A percentile compares a stretch with the other conserved stretches of the same genome.
Evolutionary conservation across 2,113 vertebrate species (phyloP).

Genomic region (Oreocharis arfaki): DNA sequence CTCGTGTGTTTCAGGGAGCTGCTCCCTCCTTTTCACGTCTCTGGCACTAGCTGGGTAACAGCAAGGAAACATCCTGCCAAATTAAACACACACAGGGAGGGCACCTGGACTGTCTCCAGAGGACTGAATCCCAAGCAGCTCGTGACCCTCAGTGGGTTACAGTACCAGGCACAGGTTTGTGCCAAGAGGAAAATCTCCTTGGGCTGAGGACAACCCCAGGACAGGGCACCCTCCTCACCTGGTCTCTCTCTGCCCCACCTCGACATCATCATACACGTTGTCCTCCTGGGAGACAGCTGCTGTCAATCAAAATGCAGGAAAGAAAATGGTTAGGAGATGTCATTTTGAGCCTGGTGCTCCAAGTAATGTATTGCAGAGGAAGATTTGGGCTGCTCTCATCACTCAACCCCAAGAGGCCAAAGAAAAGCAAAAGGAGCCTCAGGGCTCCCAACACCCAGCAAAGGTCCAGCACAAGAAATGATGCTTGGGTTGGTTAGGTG

Average conservation of each 20-base stretch:
- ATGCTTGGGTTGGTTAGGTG: background rate
- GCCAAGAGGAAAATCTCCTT: background rate
- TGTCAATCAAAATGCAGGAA: background rate
- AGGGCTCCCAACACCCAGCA: accelerated
- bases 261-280: constrained; percentile 32
- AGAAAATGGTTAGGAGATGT: background rate
- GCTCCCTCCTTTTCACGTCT: background rate
- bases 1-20: background rate
- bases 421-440: background rate
- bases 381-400: accelerated
- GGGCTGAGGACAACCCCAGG: background rate
- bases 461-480: background rate
- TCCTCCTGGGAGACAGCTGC: constrained; percentile 46
- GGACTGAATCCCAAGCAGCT: background rate
- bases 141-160: background rate
- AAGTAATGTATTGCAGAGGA: background rate
- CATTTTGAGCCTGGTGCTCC: background rate
- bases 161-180: background rate
- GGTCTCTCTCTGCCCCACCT: background rate
- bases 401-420: background rate
- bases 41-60: background rate
- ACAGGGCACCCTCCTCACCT: constrained; percentile 49
- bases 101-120: background rate
- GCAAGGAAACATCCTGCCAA: background rate
- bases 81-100: background rate